Evolutionary conservation across 2,888 invertebrate species (phyloP), one percentile per base, ranked within the genome.

Genomic region (Autographa gamma): DNA sequence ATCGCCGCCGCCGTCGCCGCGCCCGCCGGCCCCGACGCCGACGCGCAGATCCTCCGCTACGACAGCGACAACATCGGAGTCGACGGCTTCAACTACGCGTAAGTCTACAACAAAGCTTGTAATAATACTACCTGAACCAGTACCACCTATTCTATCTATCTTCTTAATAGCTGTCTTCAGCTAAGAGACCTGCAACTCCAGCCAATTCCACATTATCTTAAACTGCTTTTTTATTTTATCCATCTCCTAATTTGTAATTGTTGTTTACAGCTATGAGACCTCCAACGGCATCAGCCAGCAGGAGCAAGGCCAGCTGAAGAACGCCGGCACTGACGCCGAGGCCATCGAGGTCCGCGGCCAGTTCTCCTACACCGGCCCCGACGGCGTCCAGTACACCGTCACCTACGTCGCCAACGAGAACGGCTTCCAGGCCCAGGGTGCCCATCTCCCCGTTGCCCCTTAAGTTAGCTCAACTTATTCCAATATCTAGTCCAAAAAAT

Each of bases 341-440:
- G 90, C 82, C 14, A 6, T 93, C 19, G 84, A 31, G 1, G 92
- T 93, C 79, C 85, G 84, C 19, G 95, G 95, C 41, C 76, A 81
- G 63, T 95, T 13, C 92, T 82, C 90, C 3, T 94, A 93, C 92
- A 19, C 72, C 75, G 96, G 94, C 16, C 85, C 87, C 34, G 96
- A 96, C 69, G 96, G 96, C 56, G 85, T 92, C 31, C 41, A 85
- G 66, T 96, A 96, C 93, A 80, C 84, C 43, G 90, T 96, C 60
- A 87, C 80, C 69, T 97, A 96, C 93, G 78, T 92, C 73, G 96
- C 96, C 58, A 89, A 96, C 88, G 93, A 96, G 87, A 85, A 92
- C 81, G 97, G 97, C 16, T 97, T 96, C 95, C 93, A 93, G 79
- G 92, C 96, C 86, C 52, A 67, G 16, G 93, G 90, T n/a, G 86